A percentile compares a stretch with the other conserved stretches of the same genome.
Conservation (phyloP, 2,797 vertebrate species). For the Hybognathus amarus region DNA sequence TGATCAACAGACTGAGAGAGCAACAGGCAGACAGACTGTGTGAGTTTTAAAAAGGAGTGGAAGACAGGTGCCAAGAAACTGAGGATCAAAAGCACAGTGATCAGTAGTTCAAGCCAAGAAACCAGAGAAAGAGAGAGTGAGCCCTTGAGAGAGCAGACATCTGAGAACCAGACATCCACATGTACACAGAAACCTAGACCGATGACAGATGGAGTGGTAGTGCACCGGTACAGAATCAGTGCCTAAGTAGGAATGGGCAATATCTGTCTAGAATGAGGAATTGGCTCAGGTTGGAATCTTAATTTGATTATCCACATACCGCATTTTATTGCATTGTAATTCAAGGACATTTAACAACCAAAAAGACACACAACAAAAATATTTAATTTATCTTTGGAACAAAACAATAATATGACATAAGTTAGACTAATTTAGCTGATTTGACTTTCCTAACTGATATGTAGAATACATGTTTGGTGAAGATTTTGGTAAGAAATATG, state of each 20-base stretch:
- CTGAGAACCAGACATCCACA: constrained; percentile 26
- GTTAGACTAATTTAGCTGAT: background rate
- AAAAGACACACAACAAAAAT: background rate
- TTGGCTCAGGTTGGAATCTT: background rate
- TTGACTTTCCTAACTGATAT: background rate
- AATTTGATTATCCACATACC: background rate
- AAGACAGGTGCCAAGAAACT: constrained; percentile 39
- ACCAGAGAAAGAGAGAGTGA: constrained; percentile 16
- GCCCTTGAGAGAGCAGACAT: constrained; percentile 12
- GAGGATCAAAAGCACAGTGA: constrained; percentile 47
- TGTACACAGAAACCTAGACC: constrained; percentile 1
- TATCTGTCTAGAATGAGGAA: background rate
- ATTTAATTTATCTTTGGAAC: background rate
- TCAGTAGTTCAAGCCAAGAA: constrained; percentile 36
- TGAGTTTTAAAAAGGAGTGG: constrained; percentile 20
- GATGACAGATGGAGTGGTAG: constrained; percentile 6
- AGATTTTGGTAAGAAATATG: too few relatives aligned
- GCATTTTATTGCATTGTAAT: background rate
- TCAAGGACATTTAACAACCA: background rate
- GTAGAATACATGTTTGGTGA: background rate
- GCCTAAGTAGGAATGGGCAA: background rate
- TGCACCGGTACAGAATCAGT: background rate
- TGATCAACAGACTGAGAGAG: constrained; percentile 3
- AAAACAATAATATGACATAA: background rate
- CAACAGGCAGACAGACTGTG: constrained; percentile 12